phyloP scores from a whole-genome alignment of 2,888 invertebrate genomes.

The Carabus problematicus region DNA sequence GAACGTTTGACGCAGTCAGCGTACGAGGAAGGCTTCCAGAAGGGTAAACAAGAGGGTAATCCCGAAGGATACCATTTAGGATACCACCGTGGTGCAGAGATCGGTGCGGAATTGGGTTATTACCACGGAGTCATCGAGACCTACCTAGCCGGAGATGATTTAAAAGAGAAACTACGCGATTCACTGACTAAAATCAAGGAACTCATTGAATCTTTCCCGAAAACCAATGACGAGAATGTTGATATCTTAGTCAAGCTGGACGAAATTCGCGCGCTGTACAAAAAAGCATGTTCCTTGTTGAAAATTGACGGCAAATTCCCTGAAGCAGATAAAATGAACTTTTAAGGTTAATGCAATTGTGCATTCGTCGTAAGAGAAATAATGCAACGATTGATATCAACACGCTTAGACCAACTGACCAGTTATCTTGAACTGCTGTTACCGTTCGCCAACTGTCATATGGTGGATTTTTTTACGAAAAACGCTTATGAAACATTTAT shows the following conservation, averaged over 20 bases:
- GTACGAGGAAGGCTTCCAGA: conserved; percentile 72
- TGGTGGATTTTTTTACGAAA: conserved; percentile 76
- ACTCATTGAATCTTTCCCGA: conserved; percentile 71
- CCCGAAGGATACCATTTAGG: conserved; percentile 77
- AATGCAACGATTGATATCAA: conserved; percentile 47
- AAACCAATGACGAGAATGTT: conserved; percentile 67
- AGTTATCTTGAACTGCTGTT: conserved; percentile 67
- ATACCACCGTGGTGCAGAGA: conserved; percentile 76
- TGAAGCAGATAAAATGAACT: conserved; percentile 53
- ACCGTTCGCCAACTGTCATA: conserved; percentile 76
- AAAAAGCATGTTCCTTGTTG: conserved; percentile 71
- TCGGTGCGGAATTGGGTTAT: conserved; percentile 80
- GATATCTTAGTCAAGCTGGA: conserved; percentile 71
- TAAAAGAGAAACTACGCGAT: conserved; percentile 62
- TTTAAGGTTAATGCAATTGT: conserved; percentile 53
- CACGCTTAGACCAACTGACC: conserved; percentile 62
- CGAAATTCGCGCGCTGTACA: conserved; percentile 72
- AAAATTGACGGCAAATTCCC: conserved; percentile 66
- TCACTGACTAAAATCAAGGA: conserved; percentile 66
- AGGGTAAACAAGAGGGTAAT: conserved; percentile 69
- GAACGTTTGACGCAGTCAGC: conserved; percentile 68
- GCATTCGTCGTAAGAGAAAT: conserved; percentile 44
- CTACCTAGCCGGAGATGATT: conserved; percentile 57
- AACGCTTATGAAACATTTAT: conserved; percentile 70
- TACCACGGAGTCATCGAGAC: conserved; percentile 70